A percentile compares a stretch with the other conserved stretches of the same genome.
Evolutionary conservation across 2,113 vertebrate genomes (phyloP).

Genomic region (Pycnonotus jocosus): DNA sequence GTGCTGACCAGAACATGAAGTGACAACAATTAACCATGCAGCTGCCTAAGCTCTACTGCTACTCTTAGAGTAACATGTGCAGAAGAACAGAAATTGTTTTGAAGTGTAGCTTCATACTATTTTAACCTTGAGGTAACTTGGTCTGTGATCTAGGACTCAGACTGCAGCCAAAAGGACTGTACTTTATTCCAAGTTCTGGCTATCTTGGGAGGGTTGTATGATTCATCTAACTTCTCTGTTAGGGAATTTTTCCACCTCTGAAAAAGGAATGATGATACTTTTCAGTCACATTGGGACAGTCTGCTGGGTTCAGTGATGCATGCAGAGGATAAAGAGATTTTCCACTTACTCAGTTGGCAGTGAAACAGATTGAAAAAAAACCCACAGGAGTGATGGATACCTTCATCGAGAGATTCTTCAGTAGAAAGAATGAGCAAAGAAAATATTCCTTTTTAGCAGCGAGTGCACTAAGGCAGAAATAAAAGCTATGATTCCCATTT

Average conservation of each 20-base stretch:
- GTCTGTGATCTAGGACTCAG: background rate
- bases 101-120: background rate
- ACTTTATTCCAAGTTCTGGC: background rate
- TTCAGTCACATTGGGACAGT: background rate
- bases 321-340: constrained; percentile 1
- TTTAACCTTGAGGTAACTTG: background rate
- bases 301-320: background rate
- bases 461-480: background rate
- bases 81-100: background rate
- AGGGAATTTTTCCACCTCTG: constrained; percentile 17
- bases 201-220: background rate
- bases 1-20: background rate
- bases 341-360: background rate
- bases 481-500: background rate
- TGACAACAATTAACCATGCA: background rate
- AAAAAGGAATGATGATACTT: constrained; percentile 12
- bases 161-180: background rate
- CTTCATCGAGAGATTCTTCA: background rate
- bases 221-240: constrained; percentile 1
- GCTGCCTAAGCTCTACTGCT: background rate
- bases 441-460: background rate
- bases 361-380: background rate
- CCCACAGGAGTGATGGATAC: background rate
- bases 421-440: background rate
- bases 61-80: background rate